These are phyloP conservation scores for Philhelius pedissequus DNA, from an alignment of 2,888 invertebrate genomes.

Conservation along the genomic window DNA sequence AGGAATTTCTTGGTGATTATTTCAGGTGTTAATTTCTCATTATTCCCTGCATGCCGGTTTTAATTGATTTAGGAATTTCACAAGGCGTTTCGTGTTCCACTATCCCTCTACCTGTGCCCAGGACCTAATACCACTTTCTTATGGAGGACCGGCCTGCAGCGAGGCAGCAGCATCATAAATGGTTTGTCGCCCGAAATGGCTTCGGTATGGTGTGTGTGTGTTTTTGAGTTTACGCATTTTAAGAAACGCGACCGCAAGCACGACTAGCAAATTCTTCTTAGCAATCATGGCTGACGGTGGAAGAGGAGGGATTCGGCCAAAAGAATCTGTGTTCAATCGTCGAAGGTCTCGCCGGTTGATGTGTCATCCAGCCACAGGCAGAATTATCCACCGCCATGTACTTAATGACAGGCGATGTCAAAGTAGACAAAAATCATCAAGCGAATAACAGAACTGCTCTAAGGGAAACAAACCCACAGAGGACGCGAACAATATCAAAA, in stretches of 20 bases:
- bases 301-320: background rate
- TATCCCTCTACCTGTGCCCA: conserved; percentile 1
- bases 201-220: background rate
- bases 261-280: conserved; percentile 36
- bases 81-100: conserved; percentile 60
- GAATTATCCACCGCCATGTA: conserved; percentile 58
- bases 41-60: conserved; percentile 70
- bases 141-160: too few species aligned
- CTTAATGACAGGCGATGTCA: conserved; percentile 65
- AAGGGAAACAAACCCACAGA: background rate
- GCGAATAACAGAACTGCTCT: background rate
- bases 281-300: conserved; percentile 27
- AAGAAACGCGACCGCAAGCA: conserved; percentile 31
- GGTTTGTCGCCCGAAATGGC: conserved; percentile 37
- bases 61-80: conserved; percentile 71
- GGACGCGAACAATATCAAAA: conserved; percentile 29
- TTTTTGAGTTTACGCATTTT: conserved; percentile 6
- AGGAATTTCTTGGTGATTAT: conserved; percentile 63
- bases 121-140: too few species aligned
- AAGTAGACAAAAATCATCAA: conserved; percentile 63
- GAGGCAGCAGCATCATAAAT: conserved; percentile 32
- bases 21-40: conserved; percentile 72
- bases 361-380: conserved; percentile 45
- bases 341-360: conserved; percentile 46
- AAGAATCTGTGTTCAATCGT: conserved; percentile 36